A percentile compares a stretch with the other conserved stretches of the same genome.
phyloP scores from a whole-genome alignment of 2,113 vertebrate genomes.

The Hyaena hyaena region DNA sequence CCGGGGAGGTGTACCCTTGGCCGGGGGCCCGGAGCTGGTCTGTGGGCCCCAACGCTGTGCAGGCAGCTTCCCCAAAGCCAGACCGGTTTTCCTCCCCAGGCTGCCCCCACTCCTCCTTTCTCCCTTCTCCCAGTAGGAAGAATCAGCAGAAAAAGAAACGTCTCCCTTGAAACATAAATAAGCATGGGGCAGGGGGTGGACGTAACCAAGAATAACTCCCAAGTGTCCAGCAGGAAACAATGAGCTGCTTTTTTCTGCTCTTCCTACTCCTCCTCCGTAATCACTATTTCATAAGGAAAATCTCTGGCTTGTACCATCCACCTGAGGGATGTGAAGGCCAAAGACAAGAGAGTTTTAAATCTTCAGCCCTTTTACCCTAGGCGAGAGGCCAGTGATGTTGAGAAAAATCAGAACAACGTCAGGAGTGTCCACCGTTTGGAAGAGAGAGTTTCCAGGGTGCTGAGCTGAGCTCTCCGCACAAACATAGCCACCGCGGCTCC shows the following conservation, averaged over 20 bases:
- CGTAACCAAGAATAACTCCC: background rate
- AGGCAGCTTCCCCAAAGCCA: background rate
- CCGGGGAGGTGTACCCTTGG: fast-evolving
- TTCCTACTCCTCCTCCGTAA: too few relatives aligned
- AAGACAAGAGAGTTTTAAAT: background rate
- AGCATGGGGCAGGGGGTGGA: background rate
- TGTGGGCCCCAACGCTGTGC: fast-evolving
- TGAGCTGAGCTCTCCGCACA: background rate
- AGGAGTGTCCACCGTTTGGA: background rate
- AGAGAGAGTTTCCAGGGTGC: background rate
- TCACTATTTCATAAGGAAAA: background rate
- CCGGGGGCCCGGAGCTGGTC: background rate
- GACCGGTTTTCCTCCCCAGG: background rate
- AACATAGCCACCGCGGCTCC: background rate
- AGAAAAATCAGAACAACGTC: background rate
- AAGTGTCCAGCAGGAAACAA: background rate
- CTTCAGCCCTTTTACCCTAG: background rate
- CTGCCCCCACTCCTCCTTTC: background rate
- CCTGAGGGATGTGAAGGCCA: background rate
- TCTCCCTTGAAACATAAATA: background rate
- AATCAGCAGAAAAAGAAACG: background rate
- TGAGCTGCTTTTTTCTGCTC: too few relatives aligned
- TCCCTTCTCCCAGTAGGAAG: background rate
- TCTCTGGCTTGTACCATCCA: background rate
- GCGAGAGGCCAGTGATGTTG: background rate